phyloP scores from a whole-genome alignment of 2,797 vertebrate genomes.

The Intellagama lesueurii region DNA sequence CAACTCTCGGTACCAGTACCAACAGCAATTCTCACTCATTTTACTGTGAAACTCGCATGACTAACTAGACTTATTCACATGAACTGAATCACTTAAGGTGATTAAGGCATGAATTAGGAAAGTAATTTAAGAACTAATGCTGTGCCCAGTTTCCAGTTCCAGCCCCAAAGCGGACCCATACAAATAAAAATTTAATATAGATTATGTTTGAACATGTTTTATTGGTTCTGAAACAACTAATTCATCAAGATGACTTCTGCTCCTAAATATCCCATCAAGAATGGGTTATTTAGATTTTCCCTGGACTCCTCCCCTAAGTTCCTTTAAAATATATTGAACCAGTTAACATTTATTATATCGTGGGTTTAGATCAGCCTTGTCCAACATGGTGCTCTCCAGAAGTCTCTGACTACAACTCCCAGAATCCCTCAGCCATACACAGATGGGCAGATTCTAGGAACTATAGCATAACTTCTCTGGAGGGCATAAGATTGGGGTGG shows the following conservation, averaged over 20 bases:
- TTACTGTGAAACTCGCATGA: neutral
- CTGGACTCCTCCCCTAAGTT: neutral
- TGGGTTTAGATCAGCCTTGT: neutral
- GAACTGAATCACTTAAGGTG: neutral
- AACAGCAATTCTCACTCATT: neutral
- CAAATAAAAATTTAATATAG: neutral
- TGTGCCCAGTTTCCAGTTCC: neutral
- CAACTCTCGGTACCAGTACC: neutral
- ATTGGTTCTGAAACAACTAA: neutral
- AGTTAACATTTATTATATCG: neutral
- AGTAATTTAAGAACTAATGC: neutral
- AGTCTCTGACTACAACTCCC: neutral
- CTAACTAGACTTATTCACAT: neutral
- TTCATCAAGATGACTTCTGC: neutral
- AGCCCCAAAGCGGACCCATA: neutral
- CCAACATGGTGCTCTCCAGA: neutral
- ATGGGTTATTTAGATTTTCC: neutral
- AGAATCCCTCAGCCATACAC: neutral
- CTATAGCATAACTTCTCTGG: neutral
- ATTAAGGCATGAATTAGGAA: neutral
- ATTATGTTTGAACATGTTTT: neutral
- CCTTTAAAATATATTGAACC: neutral
- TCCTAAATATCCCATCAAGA: neutral
- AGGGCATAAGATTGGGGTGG: neutral
- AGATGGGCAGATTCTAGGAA: neutral